Evolutionary conservation across 2,113 vertebrate genomes (phyloP).

Genomic region (Microtus montanus): DNA sequence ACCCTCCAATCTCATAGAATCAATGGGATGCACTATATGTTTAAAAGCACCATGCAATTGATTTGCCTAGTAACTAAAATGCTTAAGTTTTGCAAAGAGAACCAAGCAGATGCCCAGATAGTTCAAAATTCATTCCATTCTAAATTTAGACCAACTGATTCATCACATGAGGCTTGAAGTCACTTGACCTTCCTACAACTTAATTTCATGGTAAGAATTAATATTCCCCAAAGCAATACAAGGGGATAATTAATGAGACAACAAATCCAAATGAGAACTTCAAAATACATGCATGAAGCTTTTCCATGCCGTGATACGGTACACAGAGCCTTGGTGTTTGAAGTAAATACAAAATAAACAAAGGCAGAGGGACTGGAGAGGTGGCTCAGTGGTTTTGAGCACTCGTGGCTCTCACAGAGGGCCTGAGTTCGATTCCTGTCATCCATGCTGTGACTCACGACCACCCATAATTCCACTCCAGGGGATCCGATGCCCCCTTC

Average conservation of each 20-base stretch:
- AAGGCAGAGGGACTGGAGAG: background rate
- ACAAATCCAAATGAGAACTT: background rate
- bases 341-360: background rate
- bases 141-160: background rate
- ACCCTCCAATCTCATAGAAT: background rate
- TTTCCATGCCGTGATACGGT: background rate
- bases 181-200: slow-evolving; percentile 33
- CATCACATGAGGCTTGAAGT: background rate
- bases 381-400: background rate
- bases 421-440: background rate
- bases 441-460: background rate
- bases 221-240: background rate
- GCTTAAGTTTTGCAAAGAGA: background rate
- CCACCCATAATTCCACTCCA: background rate
- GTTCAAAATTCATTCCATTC: slow-evolving; percentile 6
- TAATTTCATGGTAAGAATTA: slow-evolving; percentile 44
- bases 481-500: background rate
- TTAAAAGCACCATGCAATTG: background rate
- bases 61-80: slow-evolving; percentile 20
- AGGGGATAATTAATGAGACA: background rate
- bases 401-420: background rate
- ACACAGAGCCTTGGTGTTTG: background rate
- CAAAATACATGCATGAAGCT: background rate
- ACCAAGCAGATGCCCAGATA: background rate
- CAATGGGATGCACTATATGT: background rate